These are phyloP conservation scores for Anthophora plumipes DNA, from an alignment of 2,888 invertebrate genomes.

Conservation along the genomic window DNA sequence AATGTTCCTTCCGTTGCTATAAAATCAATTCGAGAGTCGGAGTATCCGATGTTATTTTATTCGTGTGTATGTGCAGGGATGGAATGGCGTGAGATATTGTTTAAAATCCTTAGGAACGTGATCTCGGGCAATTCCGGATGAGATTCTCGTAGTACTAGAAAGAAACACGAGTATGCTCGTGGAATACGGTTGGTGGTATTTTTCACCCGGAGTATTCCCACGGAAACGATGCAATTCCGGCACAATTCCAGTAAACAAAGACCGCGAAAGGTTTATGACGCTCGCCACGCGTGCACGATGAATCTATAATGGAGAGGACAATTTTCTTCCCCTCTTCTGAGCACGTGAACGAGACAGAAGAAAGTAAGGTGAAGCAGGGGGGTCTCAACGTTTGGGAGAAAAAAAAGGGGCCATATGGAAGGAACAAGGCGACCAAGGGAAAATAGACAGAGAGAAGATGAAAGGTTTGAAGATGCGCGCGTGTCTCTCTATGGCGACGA, in stretches of 20 bases:
- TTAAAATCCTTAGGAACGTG: conserved; percentile 44
- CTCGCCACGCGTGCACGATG: conserved; percentile 32
- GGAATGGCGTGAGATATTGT: conserved; percentile 39
- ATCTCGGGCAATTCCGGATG: conserved; percentile 39
- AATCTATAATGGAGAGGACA: conserved; percentile 48
- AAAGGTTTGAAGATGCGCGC: conserved; percentile 34
- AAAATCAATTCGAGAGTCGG: too few species aligned
- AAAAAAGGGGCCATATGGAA: too few species aligned
- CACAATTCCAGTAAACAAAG: conserved; percentile 56
- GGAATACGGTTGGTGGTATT: conserved; percentile 32
- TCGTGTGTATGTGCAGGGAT: too few species aligned
- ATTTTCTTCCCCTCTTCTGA: conserved; percentile 10
- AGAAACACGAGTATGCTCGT: too few species aligned
- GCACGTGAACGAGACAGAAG: not conserved
- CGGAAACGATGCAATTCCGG: conserved; percentile 44
- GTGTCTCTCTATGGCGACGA: too few species aligned
- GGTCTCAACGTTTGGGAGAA: too few species aligned
- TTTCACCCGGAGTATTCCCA: conserved; percentile 44
- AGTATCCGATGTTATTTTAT: too few species aligned
- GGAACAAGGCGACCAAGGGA: not conserved
- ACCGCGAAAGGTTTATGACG: conserved; percentile 57
- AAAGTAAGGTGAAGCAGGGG: too few species aligned
- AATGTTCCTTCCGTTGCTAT: too few species aligned
- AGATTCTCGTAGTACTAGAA: conserved; percentile 6
- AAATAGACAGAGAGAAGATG: conserved; percentile 21